Conservation (phyloP, 1,140 invertebrate genomes). For the Bombus confusus region DNA sequence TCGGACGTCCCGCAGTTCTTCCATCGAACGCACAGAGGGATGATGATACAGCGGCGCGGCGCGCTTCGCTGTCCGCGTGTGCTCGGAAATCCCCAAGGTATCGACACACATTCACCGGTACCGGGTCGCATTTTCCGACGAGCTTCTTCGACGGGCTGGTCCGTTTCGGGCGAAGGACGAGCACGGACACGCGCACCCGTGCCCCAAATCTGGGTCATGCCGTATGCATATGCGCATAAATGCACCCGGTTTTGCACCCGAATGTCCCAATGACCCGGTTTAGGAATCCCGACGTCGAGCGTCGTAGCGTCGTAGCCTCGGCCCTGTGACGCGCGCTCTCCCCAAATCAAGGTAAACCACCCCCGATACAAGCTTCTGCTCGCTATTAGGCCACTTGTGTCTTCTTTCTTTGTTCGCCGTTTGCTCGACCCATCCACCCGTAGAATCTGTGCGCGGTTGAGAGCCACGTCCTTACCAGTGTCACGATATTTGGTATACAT, state of each 20-base stretch:
- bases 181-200: constrained; percentile 16
- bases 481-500: neutral
- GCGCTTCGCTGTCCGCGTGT: neutral
- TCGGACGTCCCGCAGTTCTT: neutral
- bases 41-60: neutral
- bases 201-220: constrained; percentile 54
- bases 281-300: constrained; percentile 53
- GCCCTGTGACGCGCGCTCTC: constrained; percentile 55
- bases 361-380: constrained; percentile 21
- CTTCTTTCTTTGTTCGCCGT: constrained; percentile 26
- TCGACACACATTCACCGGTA: constrained; percentile 31
- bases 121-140: constrained; percentile 31
- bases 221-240: constrained; percentile 63
- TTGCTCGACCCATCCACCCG: neutral
- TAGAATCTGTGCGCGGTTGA: neutral
- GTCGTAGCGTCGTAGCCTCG: constrained; percentile 59
- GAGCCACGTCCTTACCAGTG: neutral
- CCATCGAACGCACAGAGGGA: neutral
- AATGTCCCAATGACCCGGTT: constrained; percentile 76
- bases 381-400: constrained; percentile 61
- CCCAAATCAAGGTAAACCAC: constrained; percentile 67
- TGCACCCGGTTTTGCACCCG: constrained; percentile 63
- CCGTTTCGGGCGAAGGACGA: constrained; percentile 50
- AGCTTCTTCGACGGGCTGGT: neutral
- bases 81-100: constrained; percentile 27